phyloP scores from a whole-genome alignment of 2,113 vertebrate species.

The Protobothrops mucrosquamatus region DNA sequence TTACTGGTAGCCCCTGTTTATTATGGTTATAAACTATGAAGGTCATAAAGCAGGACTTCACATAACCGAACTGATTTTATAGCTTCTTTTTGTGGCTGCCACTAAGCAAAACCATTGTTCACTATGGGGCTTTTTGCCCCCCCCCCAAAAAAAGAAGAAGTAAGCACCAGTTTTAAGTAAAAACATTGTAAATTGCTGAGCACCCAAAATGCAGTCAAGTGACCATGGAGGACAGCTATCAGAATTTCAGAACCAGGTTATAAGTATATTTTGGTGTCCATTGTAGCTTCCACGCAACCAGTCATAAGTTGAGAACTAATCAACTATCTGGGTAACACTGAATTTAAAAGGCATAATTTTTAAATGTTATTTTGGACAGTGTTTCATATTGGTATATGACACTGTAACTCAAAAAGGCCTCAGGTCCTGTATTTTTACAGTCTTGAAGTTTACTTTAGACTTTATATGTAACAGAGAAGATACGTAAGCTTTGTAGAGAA shows the following conservation, averaged over 20 bases:
- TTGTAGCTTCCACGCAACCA: neutral
- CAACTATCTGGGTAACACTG: neutral
- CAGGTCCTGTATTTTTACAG: neutral
- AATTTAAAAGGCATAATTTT: neutral
- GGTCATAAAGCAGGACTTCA: neutral
- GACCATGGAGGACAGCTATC: neutral
- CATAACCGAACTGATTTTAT: neutral
- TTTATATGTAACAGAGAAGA: neutral
- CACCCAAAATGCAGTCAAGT: neutral
- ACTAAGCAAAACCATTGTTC: neutral
- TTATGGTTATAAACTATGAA: neutral
- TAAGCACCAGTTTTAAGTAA: neutral
- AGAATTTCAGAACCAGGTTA: no score
- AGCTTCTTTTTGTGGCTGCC: neutral
- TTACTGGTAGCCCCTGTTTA: neutral
- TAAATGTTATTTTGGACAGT: fast-evolving
- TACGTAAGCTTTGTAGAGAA: neutral
- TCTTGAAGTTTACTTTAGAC: neutral
- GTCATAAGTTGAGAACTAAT: neutral
- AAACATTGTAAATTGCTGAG: neutral
- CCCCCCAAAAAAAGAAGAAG: neutral
- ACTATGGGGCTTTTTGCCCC: neutral
- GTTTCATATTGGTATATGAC: neutral
- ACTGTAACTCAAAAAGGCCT: no score
- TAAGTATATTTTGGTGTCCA: no score